Conservation (phyloP, 1,140 invertebrate species). For the Trialeurodes vaporariorum region DNA sequence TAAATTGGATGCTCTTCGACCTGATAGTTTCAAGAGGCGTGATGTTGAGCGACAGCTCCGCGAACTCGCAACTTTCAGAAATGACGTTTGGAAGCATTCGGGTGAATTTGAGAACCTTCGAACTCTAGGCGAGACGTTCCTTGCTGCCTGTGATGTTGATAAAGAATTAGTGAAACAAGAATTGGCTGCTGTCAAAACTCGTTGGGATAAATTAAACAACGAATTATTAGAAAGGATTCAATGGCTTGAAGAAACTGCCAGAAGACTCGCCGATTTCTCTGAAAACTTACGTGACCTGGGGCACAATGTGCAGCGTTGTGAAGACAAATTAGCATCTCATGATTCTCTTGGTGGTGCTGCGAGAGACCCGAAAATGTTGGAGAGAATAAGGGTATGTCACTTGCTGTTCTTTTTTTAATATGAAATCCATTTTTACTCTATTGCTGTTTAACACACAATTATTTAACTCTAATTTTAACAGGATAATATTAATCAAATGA, state of each 20-base stretch:
- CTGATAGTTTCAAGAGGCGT: slow-evolving; percentile 67
- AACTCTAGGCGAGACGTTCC: slow-evolving; percentile 72
- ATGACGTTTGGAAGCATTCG: slow-evolving; percentile 83
- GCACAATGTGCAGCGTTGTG: slow-evolving; percentile 68
- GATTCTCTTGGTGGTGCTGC: slow-evolving; percentile 63
- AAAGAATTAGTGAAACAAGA: slow-evolving; percentile 78
- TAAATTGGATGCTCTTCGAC: slow-evolving; percentile 63
- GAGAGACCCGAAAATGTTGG: slow-evolving; percentile 67
- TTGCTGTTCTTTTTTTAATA: too few relatives aligned
- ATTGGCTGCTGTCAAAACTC: slow-evolving; percentile 60
- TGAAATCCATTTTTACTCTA: too few relatives aligned
- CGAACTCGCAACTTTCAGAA: slow-evolving; percentile 79
- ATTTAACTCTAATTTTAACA: too few relatives aligned
- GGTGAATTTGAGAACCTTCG: slow-evolving; percentile 85
- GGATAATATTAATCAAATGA: too few relatives aligned
- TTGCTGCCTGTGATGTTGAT: slow-evolving; percentile 74
- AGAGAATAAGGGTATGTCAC: slow-evolving; percentile 56
- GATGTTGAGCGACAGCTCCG: slow-evolving; percentile 81
- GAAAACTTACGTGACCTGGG: slow-evolving; percentile 73
- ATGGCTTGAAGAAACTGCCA: slow-evolving; percentile 70
- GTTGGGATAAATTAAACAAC: slow-evolving; percentile 85
- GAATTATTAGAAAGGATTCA: slow-evolving; percentile 49
- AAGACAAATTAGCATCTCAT: slow-evolving; percentile 73
- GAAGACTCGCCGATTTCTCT: slow-evolving; percentile 69
- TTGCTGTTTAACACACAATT: too few relatives aligned